Conservation (phyloP, 2,888 invertebrate genomes). For the Zaprionus bogoriensis region DNA sequence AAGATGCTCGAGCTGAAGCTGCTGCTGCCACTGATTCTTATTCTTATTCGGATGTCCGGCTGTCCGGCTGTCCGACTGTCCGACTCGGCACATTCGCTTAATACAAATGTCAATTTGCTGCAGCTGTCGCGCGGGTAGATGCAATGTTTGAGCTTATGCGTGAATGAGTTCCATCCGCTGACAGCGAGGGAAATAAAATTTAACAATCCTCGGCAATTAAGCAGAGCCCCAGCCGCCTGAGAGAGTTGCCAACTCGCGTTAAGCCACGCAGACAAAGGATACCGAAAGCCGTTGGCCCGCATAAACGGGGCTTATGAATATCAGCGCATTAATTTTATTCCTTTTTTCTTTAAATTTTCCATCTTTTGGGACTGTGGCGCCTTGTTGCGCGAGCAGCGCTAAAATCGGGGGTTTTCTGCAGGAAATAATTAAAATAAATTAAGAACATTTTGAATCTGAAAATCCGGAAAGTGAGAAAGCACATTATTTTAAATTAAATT, state of each 20-base stretch:
- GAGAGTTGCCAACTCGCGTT: constrained; percentile 34
- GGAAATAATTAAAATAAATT: too few species aligned
- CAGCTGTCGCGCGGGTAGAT: constrained; percentile 61
- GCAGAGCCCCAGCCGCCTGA: constrained; percentile 37
- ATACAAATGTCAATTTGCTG: constrained; percentile 68
- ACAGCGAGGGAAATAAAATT: constrained; percentile 48
- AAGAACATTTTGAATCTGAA: too few species aligned
- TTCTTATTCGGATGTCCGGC: constrained; percentile 2
- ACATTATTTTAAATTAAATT: too few species aligned
- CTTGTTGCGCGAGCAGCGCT: not conserved
- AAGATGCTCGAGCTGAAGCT: constrained; percentile 35
- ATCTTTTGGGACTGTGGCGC: not conserved
- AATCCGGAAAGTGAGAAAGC: too few species aligned
- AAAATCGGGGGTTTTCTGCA: too few species aligned
- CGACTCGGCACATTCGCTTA: constrained; percentile 9
- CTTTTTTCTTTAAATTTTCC: constrained; percentile 22
- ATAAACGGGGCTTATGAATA: constrained; percentile 50
- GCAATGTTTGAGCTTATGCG: constrained; percentile 40
- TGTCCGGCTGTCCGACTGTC: not conserved
- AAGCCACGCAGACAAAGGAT: constrained; percentile 2
- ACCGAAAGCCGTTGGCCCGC: constrained; percentile 10
- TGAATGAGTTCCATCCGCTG: constrained; percentile 11
- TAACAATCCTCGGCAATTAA: constrained; percentile 63
- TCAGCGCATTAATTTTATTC: constrained; percentile 48
- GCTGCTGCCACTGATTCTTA: constrained; percentile 4